phyloP scores from a whole-genome alignment of 2,888 invertebrate genomes.

The Drosophila putrida region DNA sequence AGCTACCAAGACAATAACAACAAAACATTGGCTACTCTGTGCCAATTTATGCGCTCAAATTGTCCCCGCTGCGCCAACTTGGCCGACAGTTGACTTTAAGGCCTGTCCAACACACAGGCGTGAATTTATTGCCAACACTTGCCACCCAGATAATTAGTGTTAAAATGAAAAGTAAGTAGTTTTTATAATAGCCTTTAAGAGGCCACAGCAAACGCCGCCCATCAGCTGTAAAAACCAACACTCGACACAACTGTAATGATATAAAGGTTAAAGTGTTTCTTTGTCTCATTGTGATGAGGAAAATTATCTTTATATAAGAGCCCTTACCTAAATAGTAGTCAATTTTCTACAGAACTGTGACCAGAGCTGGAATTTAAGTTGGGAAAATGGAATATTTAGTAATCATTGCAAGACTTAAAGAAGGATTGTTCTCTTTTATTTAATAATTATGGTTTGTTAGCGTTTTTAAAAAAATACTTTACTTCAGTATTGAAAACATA shows the following conservation, averaged over 20 bases:
- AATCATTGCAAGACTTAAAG: background rate
- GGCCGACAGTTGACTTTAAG: conserved; percentile 31
- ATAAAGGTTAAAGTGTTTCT: conserved; percentile 1
- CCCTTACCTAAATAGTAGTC: background rate
- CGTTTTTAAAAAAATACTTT: too few relatives aligned
- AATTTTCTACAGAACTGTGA: background rate
- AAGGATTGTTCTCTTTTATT: too few relatives aligned
- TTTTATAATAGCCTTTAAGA: conserved; percentile 37
- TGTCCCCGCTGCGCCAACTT: conserved; percentile 24
- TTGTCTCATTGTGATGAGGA: background rate
- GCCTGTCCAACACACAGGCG: conserved; percentile 19
- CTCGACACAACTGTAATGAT: background rate
- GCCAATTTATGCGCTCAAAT: conserved; percentile 55
- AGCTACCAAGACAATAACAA: conserved; percentile 11
- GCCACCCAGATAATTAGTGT: conserved; percentile 69
- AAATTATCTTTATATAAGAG: background rate
- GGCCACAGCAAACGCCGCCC: conserved; percentile 4
- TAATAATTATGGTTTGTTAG: too few relatives aligned
- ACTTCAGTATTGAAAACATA: too few relatives aligned
- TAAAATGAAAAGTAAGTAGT: conserved; percentile 73
- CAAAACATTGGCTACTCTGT: conserved; percentile 26
- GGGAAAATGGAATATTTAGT: background rate
- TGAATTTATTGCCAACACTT: conserved; percentile 75
- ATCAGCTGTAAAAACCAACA: background rate
- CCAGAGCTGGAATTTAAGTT: background rate